Conservation (phyloP, 2,113 vertebrate genomes). For the Tympanuchus pallidicinctus region DNA sequence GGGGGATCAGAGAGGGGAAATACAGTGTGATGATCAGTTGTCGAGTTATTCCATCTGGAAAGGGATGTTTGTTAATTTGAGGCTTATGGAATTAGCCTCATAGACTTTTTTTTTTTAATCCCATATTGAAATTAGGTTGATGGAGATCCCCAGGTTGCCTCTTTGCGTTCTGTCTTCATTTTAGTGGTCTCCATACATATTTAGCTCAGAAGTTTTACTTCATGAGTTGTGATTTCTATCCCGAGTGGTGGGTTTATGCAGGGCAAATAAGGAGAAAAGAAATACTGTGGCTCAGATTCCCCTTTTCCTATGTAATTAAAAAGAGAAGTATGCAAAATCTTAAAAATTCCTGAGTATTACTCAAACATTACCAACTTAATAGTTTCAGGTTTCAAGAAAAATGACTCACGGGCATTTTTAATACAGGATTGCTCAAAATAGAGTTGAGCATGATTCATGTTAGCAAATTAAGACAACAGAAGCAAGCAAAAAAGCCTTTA, state of each 20-base stretch:
- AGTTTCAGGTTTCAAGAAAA: conserved; percentile 43
- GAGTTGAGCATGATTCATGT: conserved; percentile 24
- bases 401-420: conserved; percentile 53
- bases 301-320: conserved; percentile 24
- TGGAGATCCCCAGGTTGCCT: background rate
- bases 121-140: background rate
- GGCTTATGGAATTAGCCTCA: background rate
- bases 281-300: background rate
- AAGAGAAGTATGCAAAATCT: conserved; percentile 21
- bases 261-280: background rate
- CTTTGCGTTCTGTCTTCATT: background rate
- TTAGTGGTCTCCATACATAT: background rate
- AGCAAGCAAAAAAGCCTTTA: background rate
- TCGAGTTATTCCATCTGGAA: background rate
- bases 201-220: background rate
- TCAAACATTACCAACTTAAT: conserved; percentile 41
- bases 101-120: background rate
- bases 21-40: background rate
- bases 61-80: background rate
- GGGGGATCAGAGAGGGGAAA: rapidly evolving
- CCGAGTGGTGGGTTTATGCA: background rate
- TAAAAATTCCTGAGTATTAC: conserved; percentile 31
- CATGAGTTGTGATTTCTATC: background rate
- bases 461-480: conserved; percentile 1
- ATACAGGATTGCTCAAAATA: conserved; percentile 40